These are phyloP conservation scores for Hystrix cristata DNA, from an alignment of 2,113 vertebrate genomes.

Conservation along the genomic window DNA sequence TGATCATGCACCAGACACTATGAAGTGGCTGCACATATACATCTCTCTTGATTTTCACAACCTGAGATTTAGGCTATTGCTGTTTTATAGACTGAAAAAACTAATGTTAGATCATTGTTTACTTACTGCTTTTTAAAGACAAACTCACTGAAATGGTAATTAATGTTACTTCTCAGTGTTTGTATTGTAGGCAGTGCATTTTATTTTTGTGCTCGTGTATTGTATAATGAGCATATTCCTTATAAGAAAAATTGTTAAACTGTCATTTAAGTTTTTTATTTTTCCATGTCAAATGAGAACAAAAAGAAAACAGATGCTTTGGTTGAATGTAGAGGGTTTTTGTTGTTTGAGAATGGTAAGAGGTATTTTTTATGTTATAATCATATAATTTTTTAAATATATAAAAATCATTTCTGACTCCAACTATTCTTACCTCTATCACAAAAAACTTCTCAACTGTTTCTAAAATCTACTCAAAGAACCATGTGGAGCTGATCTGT, in stretches of 20 bases:
- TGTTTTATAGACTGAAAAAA: not conserved
- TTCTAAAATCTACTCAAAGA: not conserved
- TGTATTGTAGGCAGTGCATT: not conserved
- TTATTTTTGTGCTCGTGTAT: not conserved
- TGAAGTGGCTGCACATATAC: no score
- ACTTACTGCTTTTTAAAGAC: not conserved
- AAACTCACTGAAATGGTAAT: not conserved
- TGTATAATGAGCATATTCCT: not conserved
- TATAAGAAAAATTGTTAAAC: not conserved
- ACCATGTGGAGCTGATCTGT: not conserved
- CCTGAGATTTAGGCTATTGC: not conserved
- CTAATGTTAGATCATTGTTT: not conserved
- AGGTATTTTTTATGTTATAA: not conserved
- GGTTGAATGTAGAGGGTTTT: not conserved
- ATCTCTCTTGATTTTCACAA: not conserved
- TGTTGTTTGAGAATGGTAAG: not conserved
- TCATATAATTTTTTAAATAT: not conserved
- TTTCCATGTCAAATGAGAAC: not conserved
- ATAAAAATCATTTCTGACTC: not conserved
- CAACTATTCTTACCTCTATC: not conserved
- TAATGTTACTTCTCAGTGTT: not conserved
- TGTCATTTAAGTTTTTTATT: not conserved
- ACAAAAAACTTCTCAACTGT: not conserved
- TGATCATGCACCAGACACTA: not conserved
- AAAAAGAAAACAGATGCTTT: not conserved